phyloP scores from a whole-genome alignment of 1,140 invertebrate species.

The Bilobella aurantiaca region DNA sequence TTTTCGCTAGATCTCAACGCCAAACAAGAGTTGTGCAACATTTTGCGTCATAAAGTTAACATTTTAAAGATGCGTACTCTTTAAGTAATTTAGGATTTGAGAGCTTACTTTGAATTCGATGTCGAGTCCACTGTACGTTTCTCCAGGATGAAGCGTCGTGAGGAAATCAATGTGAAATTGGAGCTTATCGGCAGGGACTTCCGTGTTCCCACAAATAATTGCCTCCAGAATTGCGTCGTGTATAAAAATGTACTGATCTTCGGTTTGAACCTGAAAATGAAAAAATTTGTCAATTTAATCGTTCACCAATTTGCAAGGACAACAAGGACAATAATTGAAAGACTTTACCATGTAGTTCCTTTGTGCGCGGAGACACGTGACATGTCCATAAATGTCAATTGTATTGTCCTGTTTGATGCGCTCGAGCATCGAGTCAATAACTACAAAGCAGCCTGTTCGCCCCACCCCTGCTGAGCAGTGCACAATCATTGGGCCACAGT shows the following conservation, averaged over 20 bases:
- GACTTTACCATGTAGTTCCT: constrained; percentile 78
- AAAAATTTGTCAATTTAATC: constrained; percentile 6
- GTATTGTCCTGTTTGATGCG: constrained; percentile 89
- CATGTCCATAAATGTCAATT: constrained; percentile 97
- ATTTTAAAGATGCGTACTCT: too few relatives aligned
- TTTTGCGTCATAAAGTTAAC: too few relatives aligned
- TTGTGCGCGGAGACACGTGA: constrained; percentile 91
- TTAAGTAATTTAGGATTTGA: too few relatives aligned
- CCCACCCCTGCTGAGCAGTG: constrained; percentile 62
- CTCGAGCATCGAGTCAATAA: constrained; percentile 95
- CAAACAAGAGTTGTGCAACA: too few relatives aligned
- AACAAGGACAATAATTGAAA: not conserved
- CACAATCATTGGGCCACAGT: constrained; percentile 85
- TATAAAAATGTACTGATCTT: constrained; percentile 99
- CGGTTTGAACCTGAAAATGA: constrained; percentile 63
- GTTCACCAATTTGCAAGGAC: too few relatives aligned
- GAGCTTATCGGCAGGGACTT: constrained; percentile 77
- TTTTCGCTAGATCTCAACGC: too few relatives aligned
- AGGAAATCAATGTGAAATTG: constrained; percentile 57
- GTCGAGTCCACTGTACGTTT: constrained; percentile 92
- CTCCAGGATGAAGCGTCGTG: constrained; percentile 46
- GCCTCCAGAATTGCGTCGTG: constrained; percentile 94
- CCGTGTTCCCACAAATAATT: constrained; percentile 86
- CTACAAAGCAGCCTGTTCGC: constrained; percentile 95
- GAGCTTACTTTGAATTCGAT: constrained; percentile 78